phyloP scores from a whole-genome alignment of 2,797 vertebrate species.

The Lepidocolaptes lacrymiger region DNA sequence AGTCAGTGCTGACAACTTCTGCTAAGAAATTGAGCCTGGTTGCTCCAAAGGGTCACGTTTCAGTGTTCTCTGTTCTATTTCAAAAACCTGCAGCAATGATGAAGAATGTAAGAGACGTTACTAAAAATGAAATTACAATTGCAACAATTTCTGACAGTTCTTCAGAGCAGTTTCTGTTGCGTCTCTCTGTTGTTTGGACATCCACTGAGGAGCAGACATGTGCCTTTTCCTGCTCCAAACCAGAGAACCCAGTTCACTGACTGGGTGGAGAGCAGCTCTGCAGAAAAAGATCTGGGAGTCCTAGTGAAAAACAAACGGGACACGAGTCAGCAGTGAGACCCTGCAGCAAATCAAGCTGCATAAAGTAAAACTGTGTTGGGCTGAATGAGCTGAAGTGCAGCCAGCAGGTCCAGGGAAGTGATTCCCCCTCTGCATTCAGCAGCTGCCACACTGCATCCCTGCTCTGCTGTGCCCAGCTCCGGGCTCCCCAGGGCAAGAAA shows the following conservation, averaged over 20 bases:
- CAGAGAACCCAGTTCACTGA: not conserved
- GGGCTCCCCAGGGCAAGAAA: not conserved
- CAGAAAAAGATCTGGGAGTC: not conserved
- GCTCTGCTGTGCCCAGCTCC: not conserved
- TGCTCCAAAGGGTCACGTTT: constrained; percentile 60
- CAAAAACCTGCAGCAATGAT: constrained; percentile 49
- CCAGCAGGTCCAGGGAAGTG: not conserved
- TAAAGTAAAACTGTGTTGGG: not conserved
- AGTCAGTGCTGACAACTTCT: constrained; percentile 58
- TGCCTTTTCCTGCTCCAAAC: not conserved
- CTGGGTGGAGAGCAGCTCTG: not conserved
- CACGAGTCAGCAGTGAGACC: not conserved
- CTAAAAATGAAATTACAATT: not conserved
- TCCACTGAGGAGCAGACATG: not conserved
- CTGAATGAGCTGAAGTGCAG: not conserved
- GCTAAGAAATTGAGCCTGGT: constrained; percentile 64
- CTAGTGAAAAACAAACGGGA: not conserved
- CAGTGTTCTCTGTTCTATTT: constrained; percentile 68
- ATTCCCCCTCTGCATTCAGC: not conserved
- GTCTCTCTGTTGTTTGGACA: not conserved
- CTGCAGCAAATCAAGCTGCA: not conserved
- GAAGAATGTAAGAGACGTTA: not conserved
- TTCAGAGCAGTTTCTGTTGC: not conserved
- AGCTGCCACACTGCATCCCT: not conserved
- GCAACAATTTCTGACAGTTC: not conserved